These are phyloP conservation scores for Amphiprion clarkii DNA, from an alignment of 2,797 vertebrate genomes.

Conservation along the genomic window DNA sequence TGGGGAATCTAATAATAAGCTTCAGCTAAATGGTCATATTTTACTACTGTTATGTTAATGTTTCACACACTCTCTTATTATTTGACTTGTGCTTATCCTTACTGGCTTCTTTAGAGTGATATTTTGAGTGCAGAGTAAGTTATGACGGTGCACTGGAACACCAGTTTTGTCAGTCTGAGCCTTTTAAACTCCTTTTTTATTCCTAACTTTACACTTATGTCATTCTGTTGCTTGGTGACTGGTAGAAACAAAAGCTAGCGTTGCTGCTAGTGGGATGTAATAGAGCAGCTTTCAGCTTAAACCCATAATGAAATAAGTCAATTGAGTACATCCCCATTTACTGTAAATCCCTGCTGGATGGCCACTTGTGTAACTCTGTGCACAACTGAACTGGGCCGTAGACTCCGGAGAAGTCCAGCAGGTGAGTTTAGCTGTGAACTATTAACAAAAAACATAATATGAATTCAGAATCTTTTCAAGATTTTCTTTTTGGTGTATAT, in stretches of 20 bases:
- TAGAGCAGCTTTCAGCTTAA: conserved; percentile 45
- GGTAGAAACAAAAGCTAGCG: not conserved
- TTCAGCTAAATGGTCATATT: not conserved
- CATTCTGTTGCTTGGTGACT: not conserved
- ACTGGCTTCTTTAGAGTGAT: not conserved
- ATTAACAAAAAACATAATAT: conserved; percentile 4
- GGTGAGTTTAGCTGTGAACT: conserved; percentile 11
- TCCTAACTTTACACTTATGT: not conserved
- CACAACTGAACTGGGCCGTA: conserved; percentile 12
- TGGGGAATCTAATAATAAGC: too few relatives aligned
- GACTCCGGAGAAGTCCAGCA: not conserved
- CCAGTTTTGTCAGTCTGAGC: not conserved
- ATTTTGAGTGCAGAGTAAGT: not conserved
- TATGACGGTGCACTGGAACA: not conserved
- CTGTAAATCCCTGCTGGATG: conserved; percentile 57
- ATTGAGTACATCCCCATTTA: conserved; percentile 47
- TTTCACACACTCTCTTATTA: not conserved
- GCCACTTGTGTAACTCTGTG: conserved; percentile 54
- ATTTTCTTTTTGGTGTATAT: not conserved
- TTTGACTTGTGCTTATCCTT: not conserved
- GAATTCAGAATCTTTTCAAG: conserved; percentile 26
- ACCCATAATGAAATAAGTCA: conserved; percentile 47
- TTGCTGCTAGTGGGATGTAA: conserved; percentile 11
- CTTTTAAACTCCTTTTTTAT: not conserved
- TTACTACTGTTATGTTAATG: not conserved